Percentiles rank a stretch among this genome's conserved stretches.
Evolutionary conservation across 2,113 vertebrate genomes (phyloP).

Genomic region (Psophia crepitans): DNA sequence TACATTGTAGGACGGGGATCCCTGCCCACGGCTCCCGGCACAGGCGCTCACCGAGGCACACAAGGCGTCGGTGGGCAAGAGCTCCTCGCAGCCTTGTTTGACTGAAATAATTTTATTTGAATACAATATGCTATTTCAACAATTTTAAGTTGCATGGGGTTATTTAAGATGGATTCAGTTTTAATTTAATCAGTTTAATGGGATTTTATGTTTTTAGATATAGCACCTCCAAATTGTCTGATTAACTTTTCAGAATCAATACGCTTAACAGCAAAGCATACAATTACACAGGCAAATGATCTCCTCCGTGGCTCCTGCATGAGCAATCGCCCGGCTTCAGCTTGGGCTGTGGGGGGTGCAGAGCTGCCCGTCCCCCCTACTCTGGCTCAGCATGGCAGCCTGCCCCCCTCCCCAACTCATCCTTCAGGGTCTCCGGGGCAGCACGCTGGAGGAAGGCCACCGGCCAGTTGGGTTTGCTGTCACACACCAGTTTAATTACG

Average conservation of each 20-base stretch:
- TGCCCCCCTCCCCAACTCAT: fast-evolving
- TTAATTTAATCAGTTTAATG: slow-evolving; percentile 71
- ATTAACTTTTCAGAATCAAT: slow-evolving; percentile 72
- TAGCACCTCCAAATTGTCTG: slow-evolving; percentile 61
- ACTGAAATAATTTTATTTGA: slow-evolving; percentile 73
- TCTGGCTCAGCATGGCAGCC: too few species aligned
- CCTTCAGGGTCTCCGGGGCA: background rate
- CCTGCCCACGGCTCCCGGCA: fast-evolving
- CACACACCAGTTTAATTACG: background rate
- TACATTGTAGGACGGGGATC: too few species aligned
- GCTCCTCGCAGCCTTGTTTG: slow-evolving; percentile 13
- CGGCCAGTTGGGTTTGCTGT: fast-evolving
- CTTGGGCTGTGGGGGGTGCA: background rate
- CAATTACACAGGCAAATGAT: slow-evolving; percentile 66
- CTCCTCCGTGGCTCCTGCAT: background rate
- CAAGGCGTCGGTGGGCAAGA: fast-evolving
- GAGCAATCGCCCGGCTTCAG: background rate
- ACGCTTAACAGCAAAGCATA: slow-evolving; percentile 63
- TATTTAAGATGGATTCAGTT: slow-evolving; percentile 65
- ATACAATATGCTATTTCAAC: slow-evolving; percentile 64
- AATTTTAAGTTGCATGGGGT: slow-evolving; percentile 61
- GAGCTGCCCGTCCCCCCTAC: background rate
- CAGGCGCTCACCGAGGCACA: background rate
- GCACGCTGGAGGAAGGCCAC: background rate
- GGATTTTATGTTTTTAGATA: slow-evolving; percentile 57